Evolutionary conservation across 1,140 invertebrate genomes (phyloP).

Genomic region (Eueides isabella): DNA sequence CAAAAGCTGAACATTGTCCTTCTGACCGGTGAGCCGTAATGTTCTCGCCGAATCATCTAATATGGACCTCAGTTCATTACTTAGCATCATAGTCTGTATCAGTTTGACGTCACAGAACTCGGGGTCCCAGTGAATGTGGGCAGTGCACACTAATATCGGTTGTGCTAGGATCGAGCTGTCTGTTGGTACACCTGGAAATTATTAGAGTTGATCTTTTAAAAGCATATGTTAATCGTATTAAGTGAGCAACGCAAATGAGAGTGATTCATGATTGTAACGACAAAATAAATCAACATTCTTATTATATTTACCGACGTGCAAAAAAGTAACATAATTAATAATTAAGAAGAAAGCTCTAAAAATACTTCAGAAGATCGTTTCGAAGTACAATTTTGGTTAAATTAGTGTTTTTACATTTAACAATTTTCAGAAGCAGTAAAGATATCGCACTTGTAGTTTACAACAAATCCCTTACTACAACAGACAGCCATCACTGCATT

Average conservation of each 20-base stretch:
- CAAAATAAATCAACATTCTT: background rate
- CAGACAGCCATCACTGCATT: background rate
- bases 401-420: background rate
- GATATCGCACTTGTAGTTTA: background rate
- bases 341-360: too few relatives aligned
- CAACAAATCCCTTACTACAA: background rate
- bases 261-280: background rate
- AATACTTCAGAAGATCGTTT: background rate
- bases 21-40: constrained; percentile 81
- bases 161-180: constrained; percentile 90
- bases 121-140: constrained; percentile 99
- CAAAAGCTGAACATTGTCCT: constrained; percentile 94
- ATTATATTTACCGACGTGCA: background rate
- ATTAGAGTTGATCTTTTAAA: constrained; percentile 1
- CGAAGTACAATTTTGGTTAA: background rate
- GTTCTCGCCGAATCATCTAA: constrained; percentile 90
- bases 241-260: background rate
- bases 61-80: constrained; percentile 94
- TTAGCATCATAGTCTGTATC: constrained; percentile 99
- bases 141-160: constrained; percentile 96
- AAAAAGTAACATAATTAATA: background rate
- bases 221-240: background rate
- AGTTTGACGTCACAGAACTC: constrained; percentile 99
- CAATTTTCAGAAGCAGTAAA: background rate
- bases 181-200: constrained; percentile 84